Evolutionary conservation across 2,888 invertebrate species (phyloP).

Genomic region (Amblyteles armatorius): DNA sequence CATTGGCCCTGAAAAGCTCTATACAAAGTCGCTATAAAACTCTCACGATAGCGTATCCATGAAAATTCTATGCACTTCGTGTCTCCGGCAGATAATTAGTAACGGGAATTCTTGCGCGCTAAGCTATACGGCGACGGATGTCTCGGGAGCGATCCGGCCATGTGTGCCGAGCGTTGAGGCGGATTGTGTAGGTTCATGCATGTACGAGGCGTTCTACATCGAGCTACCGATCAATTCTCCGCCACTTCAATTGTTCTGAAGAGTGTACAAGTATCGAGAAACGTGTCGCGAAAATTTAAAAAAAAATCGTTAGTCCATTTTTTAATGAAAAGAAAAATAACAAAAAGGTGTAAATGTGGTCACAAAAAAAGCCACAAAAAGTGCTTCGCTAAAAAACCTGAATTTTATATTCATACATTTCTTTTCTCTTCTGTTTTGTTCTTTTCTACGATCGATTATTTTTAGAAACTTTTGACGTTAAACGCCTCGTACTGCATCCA

Average conservation of each 20-base stretch:
- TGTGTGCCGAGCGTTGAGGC: not conserved
- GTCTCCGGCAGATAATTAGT: slow-evolving; percentile 51
- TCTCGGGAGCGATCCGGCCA: slow-evolving; percentile 33
- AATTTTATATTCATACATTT: not conserved
- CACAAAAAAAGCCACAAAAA: not conserved
- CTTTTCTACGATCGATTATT: not conserved
- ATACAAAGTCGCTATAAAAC: not conserved
- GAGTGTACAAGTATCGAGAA: not conserved
- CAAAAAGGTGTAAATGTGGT: not conserved
- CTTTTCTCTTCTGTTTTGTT: not conserved
- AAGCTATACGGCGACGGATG: slow-evolving; percentile 47
- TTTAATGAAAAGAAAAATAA: not conserved
- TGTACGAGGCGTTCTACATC: not conserved
- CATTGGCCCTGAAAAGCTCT: not conserved
- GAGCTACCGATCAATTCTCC: not conserved
- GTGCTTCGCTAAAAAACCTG: not conserved
- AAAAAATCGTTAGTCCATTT: not conserved
- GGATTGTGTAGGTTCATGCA: not conserved
- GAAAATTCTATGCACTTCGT: slow-evolving; percentile 13
- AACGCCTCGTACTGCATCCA: not conserved
- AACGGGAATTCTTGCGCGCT: slow-evolving; percentile 56
- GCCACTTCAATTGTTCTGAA: not conserved
- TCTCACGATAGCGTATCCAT: slow-evolving; percentile 14
- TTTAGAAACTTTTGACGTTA: not conserved
- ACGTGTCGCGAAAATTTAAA: not conserved